These are phyloP conservation scores for Microplitis manilae DNA, from an alignment of 2,888 invertebrate species.

Conservation along the genomic window DNA sequence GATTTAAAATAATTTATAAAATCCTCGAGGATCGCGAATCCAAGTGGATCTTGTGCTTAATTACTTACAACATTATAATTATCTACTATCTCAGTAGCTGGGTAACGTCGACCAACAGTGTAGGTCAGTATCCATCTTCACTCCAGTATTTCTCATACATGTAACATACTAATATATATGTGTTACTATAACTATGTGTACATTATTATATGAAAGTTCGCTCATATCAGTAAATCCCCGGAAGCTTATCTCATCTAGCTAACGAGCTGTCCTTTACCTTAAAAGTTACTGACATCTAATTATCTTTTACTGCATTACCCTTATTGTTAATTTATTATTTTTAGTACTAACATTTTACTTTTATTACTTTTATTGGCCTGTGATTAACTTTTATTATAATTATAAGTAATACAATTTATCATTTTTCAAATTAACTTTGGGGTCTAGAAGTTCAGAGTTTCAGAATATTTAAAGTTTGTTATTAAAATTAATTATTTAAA, in stretches of 20 bases:
- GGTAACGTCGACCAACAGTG: slow-evolving; percentile 54
- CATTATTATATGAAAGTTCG: background rate
- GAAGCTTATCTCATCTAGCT: background rate
- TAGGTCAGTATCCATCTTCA: slow-evolving; percentile 54
- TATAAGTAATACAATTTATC: too few species aligned
- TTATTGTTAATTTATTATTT: background rate
- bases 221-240: background rate
- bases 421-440: too few species aligned
- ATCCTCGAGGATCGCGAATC: slow-evolving; percentile 48
- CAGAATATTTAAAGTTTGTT: too few species aligned
- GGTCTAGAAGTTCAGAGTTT: too few species aligned
- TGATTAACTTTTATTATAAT: background rate
- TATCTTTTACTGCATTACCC: background rate
- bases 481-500: too few species aligned
- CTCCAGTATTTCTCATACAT: slow-evolving; percentile 15
- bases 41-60: slow-evolving; percentile 55
- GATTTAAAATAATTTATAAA: slow-evolving; percentile 42
- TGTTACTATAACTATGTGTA: background rate
- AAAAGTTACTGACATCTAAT: background rate
- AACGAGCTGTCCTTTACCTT: background rate
- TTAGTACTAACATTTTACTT: background rate
- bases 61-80: slow-evolving; percentile 54
- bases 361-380: background rate
- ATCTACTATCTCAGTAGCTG: slow-evolving; percentile 52
- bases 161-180: background rate